Evolutionary conservation across 2,113 vertebrate genomes (phyloP), one percentile per base, ranked within the genome.

Genomic region (Chaenocephalus aceratus): DNA sequence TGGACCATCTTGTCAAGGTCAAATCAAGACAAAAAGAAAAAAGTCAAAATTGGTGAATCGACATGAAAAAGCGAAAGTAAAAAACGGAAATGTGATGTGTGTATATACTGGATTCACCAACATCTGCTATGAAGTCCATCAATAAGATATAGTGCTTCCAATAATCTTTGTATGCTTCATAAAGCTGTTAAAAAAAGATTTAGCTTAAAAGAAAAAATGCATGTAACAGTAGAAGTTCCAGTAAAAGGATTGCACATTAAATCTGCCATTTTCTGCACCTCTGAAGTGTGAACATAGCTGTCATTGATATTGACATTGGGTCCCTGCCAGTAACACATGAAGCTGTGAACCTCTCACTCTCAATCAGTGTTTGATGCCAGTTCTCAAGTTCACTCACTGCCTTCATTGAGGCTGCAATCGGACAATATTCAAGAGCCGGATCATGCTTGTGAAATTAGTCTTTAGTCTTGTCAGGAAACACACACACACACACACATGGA

Each of bases 241-340:
- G 11, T 54, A 44, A 14, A 51, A 58, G 77, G 21, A 62, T 58
- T 79, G 80, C 61, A 80, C 10, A 16, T 10, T 69, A 63, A 61
- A 21, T 16, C 44, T 68, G 44, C 6, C 49, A 62, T 53, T 83
- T 71, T 63, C 75, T 36, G 14, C 78, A 77, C 65, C 48, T 84
- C 30, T 23, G 72, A 77, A 65, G 75, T 82, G 80, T 78, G 85
- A 80, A 86, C 75, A 48, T 1, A 12, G 62, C 58, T 65, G 72
- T 73, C 53, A 75, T 23, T 57, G 60, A 72, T 54, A 44, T 60
- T 78, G 52, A 62, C 79, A 56, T 15, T 3, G 65, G 26, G 60
- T 74, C 75, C 23, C 26, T 49, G 15, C 10, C 67, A 63, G 60
- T 57, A 34, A 23, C 71, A 75, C 71, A 54, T 7, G 9, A 80